Base-by-base conservation (phyloP, 2,797 vertebrate species). In the Brachyalestes nurse region DNA sequence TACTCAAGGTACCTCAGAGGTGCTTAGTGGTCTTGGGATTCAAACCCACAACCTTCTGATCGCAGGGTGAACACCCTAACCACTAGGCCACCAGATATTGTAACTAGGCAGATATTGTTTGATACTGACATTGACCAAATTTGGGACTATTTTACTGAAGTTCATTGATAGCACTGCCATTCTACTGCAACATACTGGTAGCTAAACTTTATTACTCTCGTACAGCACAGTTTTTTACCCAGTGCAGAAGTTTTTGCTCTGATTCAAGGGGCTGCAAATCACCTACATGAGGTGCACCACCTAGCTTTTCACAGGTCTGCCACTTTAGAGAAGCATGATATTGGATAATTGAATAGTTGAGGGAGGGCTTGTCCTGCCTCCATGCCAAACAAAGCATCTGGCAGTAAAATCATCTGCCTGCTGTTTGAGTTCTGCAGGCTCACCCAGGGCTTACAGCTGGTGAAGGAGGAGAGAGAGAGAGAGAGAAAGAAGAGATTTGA, bases 281-380 rank as follows among this genome's bases (percentile, higher is more conserved):
- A 28, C 25, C 60, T 62, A 14, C 1, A 4, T 28, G 10, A 72
- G 75, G 65, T 51, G 72, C 58, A 49, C 71, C 67, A 55, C 71
- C 67, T 38, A 45, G 55, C 38, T 75, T 62, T 72, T 80, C 66
- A 60, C 19, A 17, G 72, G 57, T 72, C 77, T 80, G 23, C 58
- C 66, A 64, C 53, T 38, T 25, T 40, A 70, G 80, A 77, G 78
- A 71, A 72, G 76, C 82, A 69, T 34, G 58, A 53, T 75, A 66
- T 45, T 62, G 49, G 75, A 66, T 84, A 86, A 84, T 78, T 83
- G 67, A 82, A 77, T 76, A 83, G 83, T 77, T 78, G 70, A 83
- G 78, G 66, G 62, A 61, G 71, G 60, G 77, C 80, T 67, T 82
- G 80, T 84, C 81, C 64, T 81, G 72, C 55, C 38, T 79, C 34